phyloP scores from a whole-genome alignment of 1,140 invertebrate genomes.

The Drosophila parabipectinata region DNA sequence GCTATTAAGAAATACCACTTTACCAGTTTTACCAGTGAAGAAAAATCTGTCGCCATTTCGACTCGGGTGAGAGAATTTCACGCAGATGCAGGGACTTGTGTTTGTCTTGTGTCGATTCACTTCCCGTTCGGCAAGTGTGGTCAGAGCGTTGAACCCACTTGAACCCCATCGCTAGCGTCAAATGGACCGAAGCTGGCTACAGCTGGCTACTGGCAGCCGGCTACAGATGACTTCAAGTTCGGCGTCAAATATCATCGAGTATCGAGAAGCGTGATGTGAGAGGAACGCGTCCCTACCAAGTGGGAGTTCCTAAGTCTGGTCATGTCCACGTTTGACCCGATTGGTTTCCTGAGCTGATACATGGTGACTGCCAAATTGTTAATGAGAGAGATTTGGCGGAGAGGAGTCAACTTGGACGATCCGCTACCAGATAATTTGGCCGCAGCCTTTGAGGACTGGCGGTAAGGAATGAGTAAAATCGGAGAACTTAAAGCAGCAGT shows the following conservation, averaged over 20 bases:
- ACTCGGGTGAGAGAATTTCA: background rate
- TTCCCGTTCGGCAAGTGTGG: background rate
- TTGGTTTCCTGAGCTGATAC: background rate
- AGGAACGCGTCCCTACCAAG: too few species aligned
- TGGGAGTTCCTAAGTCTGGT: too few species aligned
- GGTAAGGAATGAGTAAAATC: background rate
- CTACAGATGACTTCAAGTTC: conserved; percentile 15
- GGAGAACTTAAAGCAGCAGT: background rate
- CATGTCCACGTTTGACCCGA: too few species aligned
- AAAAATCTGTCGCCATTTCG: background rate
- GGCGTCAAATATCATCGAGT: conserved; percentile 9
- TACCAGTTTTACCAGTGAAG: background rate
- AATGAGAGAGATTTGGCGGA: background rate
- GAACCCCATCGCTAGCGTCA: too few species aligned
- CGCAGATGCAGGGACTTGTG: background rate
- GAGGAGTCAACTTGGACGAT: background rate
- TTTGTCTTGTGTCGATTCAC: conserved; percentile 5
- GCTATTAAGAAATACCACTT: conserved; percentile 5
- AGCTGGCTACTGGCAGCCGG: conserved; percentile 19
- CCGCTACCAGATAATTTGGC: background rate
- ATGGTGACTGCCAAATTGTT: background rate
- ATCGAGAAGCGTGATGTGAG: background rate
- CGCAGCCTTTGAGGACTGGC: background rate
- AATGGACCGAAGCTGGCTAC: too few species aligned
- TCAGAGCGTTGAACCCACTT: background rate